Evolutionary conservation across 2,888 invertebrate genomes (phyloP).

Genomic region (Sarcophaga subvicina): DNA sequence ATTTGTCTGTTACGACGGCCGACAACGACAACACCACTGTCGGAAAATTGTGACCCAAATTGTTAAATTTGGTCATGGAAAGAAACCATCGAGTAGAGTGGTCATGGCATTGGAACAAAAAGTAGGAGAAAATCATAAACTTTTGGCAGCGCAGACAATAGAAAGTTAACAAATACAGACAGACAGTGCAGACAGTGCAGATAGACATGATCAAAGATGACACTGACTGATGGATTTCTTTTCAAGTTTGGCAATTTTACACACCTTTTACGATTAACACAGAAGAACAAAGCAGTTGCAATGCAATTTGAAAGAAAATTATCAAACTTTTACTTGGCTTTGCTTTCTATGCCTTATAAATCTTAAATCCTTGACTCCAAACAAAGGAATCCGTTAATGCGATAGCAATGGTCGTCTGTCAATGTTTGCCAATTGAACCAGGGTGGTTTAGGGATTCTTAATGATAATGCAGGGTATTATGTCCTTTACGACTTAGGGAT

Average conservation of each 20-base stretch:
- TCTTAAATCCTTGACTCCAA: too few species aligned
- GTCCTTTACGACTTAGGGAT: too few species aligned
- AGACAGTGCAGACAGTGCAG: too few species aligned
- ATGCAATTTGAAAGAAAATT: too few species aligned
- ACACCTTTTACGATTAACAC: background rate
- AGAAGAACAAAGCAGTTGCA: background rate
- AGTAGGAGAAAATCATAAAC: conserved; percentile 12
- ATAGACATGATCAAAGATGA: background rate
- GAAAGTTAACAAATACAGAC: conserved; percentile 41
- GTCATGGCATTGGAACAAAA: background rate
- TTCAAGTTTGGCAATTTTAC: background rate
- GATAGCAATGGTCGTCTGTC: too few species aligned
- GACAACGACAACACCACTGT: conserved; percentile 17
- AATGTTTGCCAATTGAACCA: too few species aligned
- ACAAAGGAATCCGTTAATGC: too few species aligned
- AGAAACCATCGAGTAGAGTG: background rate
- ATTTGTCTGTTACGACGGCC: background rate
- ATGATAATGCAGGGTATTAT: too few species aligned
- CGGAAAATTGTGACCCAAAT: conserved; percentile 57
- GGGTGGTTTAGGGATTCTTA: too few species aligned
- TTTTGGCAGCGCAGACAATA: conserved; percentile 29
- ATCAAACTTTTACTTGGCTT: too few species aligned
- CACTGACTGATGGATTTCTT: conserved; percentile 8
- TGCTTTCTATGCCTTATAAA: too few species aligned
- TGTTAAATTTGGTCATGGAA: conserved; percentile 37